phyloP scores from a whole-genome alignment of 2,113 vertebrate genomes.

The Pipa parva region DNA sequence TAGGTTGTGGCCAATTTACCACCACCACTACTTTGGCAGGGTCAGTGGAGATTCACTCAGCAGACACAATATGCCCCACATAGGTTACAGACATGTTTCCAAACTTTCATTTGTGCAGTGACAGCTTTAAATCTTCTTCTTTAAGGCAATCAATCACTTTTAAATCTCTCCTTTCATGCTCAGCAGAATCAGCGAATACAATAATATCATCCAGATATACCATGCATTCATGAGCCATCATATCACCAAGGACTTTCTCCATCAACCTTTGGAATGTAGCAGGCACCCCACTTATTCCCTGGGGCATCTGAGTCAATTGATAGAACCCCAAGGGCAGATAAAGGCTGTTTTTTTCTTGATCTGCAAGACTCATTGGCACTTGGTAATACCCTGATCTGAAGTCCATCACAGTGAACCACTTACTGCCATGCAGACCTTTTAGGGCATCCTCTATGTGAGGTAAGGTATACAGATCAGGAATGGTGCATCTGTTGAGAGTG shows the following conservation, averaged over 20 bases:
- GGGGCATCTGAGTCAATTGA: not conserved
- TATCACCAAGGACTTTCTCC: not conserved
- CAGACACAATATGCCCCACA: too few species aligned
- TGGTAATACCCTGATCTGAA: slow-evolving; percentile 26
- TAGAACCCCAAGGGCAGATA: not conserved
- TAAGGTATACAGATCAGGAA: not conserved
- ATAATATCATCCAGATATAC: too few species aligned
- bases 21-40: too few species aligned
- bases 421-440: slow-evolving; percentile 15
- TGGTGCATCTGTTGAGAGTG: not conserved
- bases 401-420: slow-evolving; percentile 36
- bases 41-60: too few species aligned
- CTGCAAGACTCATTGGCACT: slow-evolving; percentile 10
- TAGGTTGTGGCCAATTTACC: too few species aligned
- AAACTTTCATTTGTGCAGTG: too few species aligned
- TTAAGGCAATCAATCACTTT: too few species aligned
- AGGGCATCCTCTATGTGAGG: slow-evolving; percentile 20
- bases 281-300: not conserved
- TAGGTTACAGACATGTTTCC: too few species aligned
- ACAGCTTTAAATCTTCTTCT: too few species aligned
- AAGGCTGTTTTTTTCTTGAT: slow-evolving; percentile 33
- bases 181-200: too few species aligned
- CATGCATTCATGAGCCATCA: too few species aligned
- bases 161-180: too few species aligned
- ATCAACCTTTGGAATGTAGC: not conserved